A percentile compares a stretch with the other conserved stretches of the same genome.
Conservation (phyloP, 1,140 invertebrate species). For the Idris sp. region DNA sequence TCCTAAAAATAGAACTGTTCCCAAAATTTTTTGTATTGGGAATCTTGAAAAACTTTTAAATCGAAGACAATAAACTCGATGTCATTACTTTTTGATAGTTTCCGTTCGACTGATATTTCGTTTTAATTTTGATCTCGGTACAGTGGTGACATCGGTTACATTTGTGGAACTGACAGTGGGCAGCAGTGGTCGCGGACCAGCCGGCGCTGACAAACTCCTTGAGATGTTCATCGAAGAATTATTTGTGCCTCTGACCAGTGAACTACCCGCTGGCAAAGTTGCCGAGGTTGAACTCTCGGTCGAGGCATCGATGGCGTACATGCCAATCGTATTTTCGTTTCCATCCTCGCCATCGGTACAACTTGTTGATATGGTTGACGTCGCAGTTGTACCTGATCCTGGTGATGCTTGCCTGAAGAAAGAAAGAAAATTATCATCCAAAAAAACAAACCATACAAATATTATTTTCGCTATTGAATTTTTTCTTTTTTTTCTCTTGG, state of each 20-base stretch:
- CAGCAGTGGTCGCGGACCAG: conserved; percentile 66
- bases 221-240: conserved; percentile 65
- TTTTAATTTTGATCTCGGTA: conserved; percentile 71
- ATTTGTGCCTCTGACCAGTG: conserved; percentile 32
- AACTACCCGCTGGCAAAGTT: conserved; percentile 65
- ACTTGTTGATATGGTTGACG: conserved; percentile 72
- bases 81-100: conserved; percentile 69
- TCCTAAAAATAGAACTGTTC: no score
- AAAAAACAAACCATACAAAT: no score
- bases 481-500: no score
- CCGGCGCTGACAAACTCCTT: conserved; percentile 72
- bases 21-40: no score
- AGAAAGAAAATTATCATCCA: no score
- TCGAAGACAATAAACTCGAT: no score
- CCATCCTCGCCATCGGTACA: conserved; percentile 68
- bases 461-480: no score
- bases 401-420: conserved; percentile 75
- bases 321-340: conserved; percentile 64
- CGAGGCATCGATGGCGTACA: conserved; percentile 68
- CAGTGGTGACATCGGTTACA: conserved; percentile 69
- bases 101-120: conserved; percentile 74
- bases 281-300: conserved; percentile 70
- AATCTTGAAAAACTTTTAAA: no score
- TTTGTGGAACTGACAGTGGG: conserved; percentile 64
- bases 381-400: conserved; percentile 72